Evolutionary conservation across 64 coral and sea anemone genomes (phyloP).

Genomic region (Orbicella faveolata): DNA sequence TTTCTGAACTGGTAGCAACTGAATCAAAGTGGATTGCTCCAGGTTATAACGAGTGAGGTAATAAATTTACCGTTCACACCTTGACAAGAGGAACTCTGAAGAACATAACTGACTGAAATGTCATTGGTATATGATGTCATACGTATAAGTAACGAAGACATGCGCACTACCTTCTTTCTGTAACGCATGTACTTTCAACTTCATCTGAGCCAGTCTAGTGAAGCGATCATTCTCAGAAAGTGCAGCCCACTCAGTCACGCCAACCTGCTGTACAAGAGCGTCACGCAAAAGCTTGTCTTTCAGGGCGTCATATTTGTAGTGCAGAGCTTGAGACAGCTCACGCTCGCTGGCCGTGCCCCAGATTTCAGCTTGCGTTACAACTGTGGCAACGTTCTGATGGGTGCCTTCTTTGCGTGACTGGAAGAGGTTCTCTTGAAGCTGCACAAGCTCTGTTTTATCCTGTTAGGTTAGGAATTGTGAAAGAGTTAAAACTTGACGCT

Average conservation of each 20-base stretch:
- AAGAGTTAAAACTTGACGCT: too few relatives aligned
- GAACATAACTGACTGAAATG: too few relatives aligned
- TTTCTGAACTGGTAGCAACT: too few relatives aligned
- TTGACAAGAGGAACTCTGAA: too few relatives aligned
- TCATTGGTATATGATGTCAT: too few relatives aligned
- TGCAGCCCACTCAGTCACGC: conserved; percentile 81
- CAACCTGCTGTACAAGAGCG: conserved; percentile 74
- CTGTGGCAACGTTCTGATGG: conserved; percentile 58
- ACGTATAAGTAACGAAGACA: neutral
- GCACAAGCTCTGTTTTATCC: conserved; percentile 72
- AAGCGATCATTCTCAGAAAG: conserved; percentile 82
- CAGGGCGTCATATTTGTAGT: conserved; percentile 91
- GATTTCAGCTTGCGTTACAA: conserved; percentile 70
- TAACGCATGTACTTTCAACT: conserved; percentile 82
- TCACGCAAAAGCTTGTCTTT: conserved; percentile 88
- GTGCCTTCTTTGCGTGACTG: conserved; percentile 37
- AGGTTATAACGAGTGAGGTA: too few relatives aligned
- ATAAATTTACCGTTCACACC: too few relatives aligned
- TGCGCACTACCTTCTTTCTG: conserved; percentile 75
- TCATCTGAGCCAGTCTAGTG: conserved; percentile 80
- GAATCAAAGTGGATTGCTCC: too few relatives aligned
- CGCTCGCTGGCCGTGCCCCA: conserved; percentile 71
- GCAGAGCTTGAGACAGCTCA: conserved; percentile 83
- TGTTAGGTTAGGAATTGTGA: neutral
- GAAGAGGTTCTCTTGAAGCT: conserved; percentile 79